Evolutionary conservation across 2,113 vertebrate genomes (phyloP).

Genomic region (Datnioides undecimradiatus): DNA sequence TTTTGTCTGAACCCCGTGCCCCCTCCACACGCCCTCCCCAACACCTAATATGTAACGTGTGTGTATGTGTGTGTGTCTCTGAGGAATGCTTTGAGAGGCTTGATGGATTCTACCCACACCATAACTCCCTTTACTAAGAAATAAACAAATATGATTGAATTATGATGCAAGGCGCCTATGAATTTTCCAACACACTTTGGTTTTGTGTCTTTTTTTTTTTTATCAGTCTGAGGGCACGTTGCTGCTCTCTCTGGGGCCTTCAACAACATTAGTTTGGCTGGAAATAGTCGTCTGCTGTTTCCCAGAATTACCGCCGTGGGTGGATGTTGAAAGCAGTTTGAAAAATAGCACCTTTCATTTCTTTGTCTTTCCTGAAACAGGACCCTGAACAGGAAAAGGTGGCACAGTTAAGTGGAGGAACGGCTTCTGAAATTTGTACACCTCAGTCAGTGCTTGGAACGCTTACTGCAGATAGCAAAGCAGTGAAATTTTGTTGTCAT

Average conservation of each 20-base stretch:
- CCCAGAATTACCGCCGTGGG: conserved; percentile 42
- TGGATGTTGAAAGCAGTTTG: conserved; percentile 52
- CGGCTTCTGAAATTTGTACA: conserved; percentile 8
- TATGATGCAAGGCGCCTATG: conserved; percentile 37
- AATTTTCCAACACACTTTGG: conserved; percentile 29
- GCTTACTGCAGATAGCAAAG: background rate
- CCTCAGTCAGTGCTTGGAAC: background rate
- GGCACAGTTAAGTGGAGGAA: background rate
- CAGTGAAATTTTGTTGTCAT: background rate
- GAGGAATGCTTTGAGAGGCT: conserved; percentile 40
- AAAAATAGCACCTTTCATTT: conserved; percentile 49
- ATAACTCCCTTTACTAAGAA: conserved; percentile 28
- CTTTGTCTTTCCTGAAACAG: conserved; percentile 55
- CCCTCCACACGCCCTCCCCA: conserved; percentile 12
- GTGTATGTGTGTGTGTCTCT: background rate
- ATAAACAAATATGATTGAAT: conserved; percentile 57
- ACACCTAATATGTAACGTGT: conserved; percentile 50
- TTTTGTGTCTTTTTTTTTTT: conserved; percentile 25
- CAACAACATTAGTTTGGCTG: conserved; percentile 53
- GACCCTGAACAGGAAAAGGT: conserved; percentile 33
- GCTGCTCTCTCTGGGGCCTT: conserved; percentile 24
- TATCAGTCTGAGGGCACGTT: conserved; percentile 23
- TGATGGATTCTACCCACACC: conserved; percentile 22
- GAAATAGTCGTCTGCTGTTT: conserved; percentile 57
- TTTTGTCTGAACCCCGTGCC: conserved; percentile 39